A percentile compares a stretch with the other conserved stretches of the same genome.
phyloP scores from a whole-genome alignment of 2,113 vertebrate genomes.

The Podarcis muralis region DNA sequence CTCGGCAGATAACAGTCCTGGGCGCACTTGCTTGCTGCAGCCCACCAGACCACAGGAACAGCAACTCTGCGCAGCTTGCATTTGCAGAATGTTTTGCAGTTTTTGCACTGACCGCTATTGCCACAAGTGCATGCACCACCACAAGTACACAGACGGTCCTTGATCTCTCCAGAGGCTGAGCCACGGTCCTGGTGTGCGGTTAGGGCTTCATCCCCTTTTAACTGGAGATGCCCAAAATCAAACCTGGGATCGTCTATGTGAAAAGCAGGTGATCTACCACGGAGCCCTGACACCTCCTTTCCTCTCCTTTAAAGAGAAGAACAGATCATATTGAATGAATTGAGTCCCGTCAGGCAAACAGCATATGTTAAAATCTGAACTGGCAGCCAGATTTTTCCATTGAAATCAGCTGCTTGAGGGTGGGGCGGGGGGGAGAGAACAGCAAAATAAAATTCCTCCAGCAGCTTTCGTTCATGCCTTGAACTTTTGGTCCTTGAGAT shows the following conservation, averaged over 20 bases:
- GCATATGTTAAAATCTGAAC: background rate
- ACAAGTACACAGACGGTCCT: no score
- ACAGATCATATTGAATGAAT: background rate
- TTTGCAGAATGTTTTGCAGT: no score
- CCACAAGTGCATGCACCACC: no score
- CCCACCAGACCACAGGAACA: slow-evolving; percentile 88
- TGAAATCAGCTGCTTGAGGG: background rate
- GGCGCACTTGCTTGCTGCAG: slow-evolving; percentile 87
- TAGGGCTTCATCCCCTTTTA: background rate
- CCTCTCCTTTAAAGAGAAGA: background rate
- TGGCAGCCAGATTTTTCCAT: background rate
- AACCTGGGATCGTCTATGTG: background rate
- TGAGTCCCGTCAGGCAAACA: background rate
- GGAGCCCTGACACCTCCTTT: background rate
- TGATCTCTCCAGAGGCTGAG: no score
- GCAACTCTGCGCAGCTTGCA: slow-evolving; percentile 69
- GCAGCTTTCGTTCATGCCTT: background rate
- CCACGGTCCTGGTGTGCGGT: no score
- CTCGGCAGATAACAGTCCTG: slow-evolving; percentile 90
- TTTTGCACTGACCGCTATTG: no score
- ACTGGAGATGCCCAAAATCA: background rate
- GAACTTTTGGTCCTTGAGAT: background rate
- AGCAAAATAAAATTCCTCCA: background rate
- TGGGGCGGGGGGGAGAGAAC: background rate
- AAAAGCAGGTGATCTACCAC: background rate